Percentiles rank a stretch among this genome's conserved stretches.
Evolutionary conservation across 2,113 vertebrate genomes (phyloP).

Genomic region (Cariama cristata): DNA sequence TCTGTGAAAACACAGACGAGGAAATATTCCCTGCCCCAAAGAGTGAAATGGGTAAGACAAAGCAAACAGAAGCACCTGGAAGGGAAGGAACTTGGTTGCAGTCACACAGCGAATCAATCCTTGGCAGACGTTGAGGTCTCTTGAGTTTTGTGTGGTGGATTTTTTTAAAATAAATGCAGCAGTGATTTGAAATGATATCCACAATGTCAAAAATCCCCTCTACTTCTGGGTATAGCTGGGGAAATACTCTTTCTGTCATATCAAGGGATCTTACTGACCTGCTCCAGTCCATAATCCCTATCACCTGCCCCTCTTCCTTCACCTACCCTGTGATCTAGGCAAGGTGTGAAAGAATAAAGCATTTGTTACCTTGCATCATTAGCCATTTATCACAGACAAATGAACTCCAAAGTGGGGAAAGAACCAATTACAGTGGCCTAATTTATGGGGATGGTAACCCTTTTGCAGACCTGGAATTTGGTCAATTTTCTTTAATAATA

Average conservation of each 20-base stretch:
- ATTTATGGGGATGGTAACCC: not conserved
- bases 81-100: not conserved
- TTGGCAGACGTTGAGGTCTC: not conserved
- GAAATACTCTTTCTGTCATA: not conserved
- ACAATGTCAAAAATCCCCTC: not conserved
- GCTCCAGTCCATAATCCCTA: not conserved
- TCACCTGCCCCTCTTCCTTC: not conserved
- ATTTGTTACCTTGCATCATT: not conserved
- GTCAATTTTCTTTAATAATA: not conserved
- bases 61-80: conserved; percentile 28
- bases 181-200: not conserved
- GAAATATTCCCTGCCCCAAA: not conserved
- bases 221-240: not conserved
- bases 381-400: not conserved
- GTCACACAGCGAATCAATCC: not conserved
- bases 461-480: not conserved
- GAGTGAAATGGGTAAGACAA: not conserved
- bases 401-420: not conserved
- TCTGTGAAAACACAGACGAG: conserved; percentile 5
- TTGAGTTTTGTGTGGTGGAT: not conserved
- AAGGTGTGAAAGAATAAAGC: not conserved
- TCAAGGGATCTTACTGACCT: not conserved
- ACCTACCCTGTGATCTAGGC: not conserved
- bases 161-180: not conserved
- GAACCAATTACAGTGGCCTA: not conserved